Percentiles rank a stretch among this genome's conserved stretches.
phyloP scores from a whole-genome alignment of 2,113 vertebrate genomes.

The Rhinopithecus roxellana region DNA sequence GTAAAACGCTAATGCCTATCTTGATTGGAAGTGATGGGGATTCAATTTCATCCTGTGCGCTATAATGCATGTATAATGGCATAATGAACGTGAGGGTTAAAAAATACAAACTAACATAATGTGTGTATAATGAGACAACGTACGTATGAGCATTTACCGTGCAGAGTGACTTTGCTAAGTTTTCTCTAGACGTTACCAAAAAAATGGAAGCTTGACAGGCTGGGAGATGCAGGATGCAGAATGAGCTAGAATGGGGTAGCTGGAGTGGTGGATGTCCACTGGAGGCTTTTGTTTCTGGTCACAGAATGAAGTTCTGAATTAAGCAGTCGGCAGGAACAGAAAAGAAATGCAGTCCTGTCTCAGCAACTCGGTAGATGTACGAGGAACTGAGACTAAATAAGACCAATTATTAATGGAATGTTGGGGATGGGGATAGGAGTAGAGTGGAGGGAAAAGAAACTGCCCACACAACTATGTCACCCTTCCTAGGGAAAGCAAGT shows the following conservation, averaged over 20 bases:
- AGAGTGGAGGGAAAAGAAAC: neutral
- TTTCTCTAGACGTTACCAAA: neutral
- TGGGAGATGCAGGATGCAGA: neutral
- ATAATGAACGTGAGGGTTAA: neutral
- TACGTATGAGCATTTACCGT: neutral
- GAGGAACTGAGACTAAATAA: neutral
- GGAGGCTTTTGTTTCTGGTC: neutral
- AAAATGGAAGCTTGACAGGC: neutral
- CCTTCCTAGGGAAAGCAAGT: neutral
- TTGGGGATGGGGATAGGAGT: accelerated
- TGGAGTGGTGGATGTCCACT: neutral
- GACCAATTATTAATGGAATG: neutral
- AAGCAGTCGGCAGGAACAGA: neutral
- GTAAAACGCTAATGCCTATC: neutral
- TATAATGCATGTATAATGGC: neutral
- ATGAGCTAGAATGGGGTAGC: neutral
- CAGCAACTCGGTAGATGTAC: neutral
- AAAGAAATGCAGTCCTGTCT: neutral
- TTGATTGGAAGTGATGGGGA: neutral
- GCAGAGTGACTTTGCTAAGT: neutral
- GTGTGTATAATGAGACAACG: neutral
- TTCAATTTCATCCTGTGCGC: neutral
- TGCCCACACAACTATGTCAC: neutral
- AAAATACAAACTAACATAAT: neutral
- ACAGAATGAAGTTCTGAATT: neutral